phyloP scores from a whole-genome alignment of 2,888 invertebrate genomes.

The Agelastica alni region DNA sequence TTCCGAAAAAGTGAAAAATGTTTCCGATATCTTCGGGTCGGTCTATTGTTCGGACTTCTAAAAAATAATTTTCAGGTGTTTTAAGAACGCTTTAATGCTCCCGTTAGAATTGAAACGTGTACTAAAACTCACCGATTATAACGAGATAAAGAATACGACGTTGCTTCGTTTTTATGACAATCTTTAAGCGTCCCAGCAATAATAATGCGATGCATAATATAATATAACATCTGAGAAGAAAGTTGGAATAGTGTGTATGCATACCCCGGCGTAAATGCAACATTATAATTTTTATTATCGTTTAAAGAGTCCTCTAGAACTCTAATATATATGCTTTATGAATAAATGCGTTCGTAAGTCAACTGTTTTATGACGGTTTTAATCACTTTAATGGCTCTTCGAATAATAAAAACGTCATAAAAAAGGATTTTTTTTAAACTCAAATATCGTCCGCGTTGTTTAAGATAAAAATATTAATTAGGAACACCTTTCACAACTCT shows the following conservation, averaged over 20 bases:
- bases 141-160: conserved; percentile 1
- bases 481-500: conserved; percentile 1
- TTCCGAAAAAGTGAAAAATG: too few species aligned
- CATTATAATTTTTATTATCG: conserved; percentile 23
- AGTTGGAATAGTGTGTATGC: conserved; percentile 10
- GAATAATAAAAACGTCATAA: conserved; percentile 21
- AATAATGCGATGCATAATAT: background rate
- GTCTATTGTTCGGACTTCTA: too few species aligned
- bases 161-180: conserved; percentile 2
- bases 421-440: conserved; percentile 10
- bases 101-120: too few species aligned
- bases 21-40: too few species aligned
- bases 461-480: conserved; percentile 8
- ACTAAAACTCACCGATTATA: too few species aligned
- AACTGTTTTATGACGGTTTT: conserved; percentile 19
- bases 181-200: background rate
- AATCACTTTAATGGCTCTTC: conserved; percentile 17
- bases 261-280: conserved; percentile 14
- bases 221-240: conserved; percentile 5
- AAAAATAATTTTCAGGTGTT: too few species aligned
- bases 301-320: conserved; percentile 17
- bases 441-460: background rate
- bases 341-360: conserved; percentile 14
- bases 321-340: conserved; percentile 22
- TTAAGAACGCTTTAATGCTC: too few species aligned